Percentiles rank a stretch among this genome's conserved stretches.
phyloP scores from a whole-genome alignment of 2,888 invertebrate genomes.

The Falcaria lacertinaria region DNA sequence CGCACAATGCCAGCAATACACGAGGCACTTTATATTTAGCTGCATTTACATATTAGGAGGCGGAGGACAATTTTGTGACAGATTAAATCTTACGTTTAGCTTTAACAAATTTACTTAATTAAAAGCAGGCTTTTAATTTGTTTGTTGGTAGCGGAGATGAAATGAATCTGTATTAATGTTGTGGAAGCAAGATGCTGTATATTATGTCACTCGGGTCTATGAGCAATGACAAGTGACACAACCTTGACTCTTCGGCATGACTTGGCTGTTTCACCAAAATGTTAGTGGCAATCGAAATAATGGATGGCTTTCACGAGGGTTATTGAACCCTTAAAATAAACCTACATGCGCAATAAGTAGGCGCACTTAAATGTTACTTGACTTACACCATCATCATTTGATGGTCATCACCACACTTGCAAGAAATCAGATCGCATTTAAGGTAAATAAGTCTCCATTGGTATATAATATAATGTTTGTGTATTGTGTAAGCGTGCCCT shows the following conservation, averaged over 20 bases:
- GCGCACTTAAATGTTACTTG: no score
- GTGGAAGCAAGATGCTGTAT: background rate
- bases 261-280: no score
- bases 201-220: background rate
- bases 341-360: no score
- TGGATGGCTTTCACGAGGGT: no score
- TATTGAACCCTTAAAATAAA: no score
- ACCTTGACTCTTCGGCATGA: no score
- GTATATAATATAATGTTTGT: background rate
- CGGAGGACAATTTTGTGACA: slow-evolving; percentile 19
- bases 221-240: no score
- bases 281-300: no score
- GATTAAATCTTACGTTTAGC: slow-evolving; percentile 14
- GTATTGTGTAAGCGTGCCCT: background rate
- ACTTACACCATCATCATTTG: background rate
- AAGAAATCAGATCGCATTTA: no score
- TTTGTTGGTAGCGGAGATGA: background rate
- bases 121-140: background rate
- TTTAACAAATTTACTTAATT: slow-evolving; percentile 13
- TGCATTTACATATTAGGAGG: slow-evolving; percentile 27
- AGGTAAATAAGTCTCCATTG: background rate
- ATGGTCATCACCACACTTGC: background rate
- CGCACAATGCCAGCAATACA: slow-evolving; percentile 21
- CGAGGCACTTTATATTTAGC: slow-evolving; percentile 21
- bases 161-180: background rate